These are phyloP conservation scores for Crossaster papposus DNA, from an alignment of 53 echinoderm and acorn worm species.

Conservation along the genomic window DNA sequence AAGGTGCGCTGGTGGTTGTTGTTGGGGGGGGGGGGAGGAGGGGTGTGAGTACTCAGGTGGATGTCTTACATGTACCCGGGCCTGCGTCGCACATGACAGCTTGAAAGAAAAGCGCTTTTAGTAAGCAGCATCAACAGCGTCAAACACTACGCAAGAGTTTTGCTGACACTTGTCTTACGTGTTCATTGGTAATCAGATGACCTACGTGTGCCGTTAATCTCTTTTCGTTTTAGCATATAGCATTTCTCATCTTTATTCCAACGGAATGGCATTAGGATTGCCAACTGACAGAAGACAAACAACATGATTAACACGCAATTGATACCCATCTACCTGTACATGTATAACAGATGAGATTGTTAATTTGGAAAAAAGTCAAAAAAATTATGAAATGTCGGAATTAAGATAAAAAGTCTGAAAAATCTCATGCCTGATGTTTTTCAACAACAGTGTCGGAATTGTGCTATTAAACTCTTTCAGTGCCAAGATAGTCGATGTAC, in stretches of 20 bases:
- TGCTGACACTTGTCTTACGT: constrained; percentile 1
- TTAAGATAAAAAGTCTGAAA: too few relatives aligned
- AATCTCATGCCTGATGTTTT: too few relatives aligned
- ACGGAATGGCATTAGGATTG: not conserved
- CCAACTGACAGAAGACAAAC: too few relatives aligned
- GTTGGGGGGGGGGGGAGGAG: not conserved
- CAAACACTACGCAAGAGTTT: constrained; percentile 12
- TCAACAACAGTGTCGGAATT: too few relatives aligned
- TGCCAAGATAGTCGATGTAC: too few relatives aligned
- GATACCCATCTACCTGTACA: too few relatives aligned
- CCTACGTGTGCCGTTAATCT: not conserved
- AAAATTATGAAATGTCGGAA: too few relatives aligned
- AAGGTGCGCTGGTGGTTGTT: not conserved
- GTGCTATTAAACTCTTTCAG: too few relatives aligned
- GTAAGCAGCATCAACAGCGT: constrained; percentile 31
- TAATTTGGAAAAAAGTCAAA: too few relatives aligned
- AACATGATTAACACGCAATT: too few relatives aligned
- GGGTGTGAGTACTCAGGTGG: constrained; percentile 34
- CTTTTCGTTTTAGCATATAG: not conserved
- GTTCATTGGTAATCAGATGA: constrained; percentile 12
- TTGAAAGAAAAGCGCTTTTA: constrained; percentile 31
- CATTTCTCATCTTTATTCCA: constrained; percentile 33
- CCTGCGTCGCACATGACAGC: constrained; percentile 17
- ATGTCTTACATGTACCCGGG: not conserved
- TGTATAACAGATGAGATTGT: too few relatives aligned